Percentiles rank a stretch among this genome's conserved stretches.
Evolutionary conservation across 2,888 invertebrate genomes (phyloP).

Genomic region (Drosophila leonis): DNA sequence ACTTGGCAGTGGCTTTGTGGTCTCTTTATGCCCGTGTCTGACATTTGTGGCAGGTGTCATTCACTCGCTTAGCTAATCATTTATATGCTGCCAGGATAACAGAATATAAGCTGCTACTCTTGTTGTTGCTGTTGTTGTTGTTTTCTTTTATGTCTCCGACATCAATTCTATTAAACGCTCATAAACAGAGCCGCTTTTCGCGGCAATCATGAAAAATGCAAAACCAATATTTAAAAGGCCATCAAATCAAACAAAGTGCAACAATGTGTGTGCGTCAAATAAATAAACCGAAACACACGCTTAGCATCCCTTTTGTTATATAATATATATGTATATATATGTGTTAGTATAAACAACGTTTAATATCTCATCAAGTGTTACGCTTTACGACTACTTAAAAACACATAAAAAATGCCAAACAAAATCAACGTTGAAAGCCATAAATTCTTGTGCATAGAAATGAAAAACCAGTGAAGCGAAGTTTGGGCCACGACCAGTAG

Average conservation of each 20-base stretch:
- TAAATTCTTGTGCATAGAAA: constrained; percentile 69
- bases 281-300: constrained; percentile 6
- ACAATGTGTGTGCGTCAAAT: constrained; percentile 49
- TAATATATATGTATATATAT: background rate
- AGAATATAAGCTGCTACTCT: background rate
- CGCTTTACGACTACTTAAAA: constrained; percentile 85
- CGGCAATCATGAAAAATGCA: constrained; percentile 74
- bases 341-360: constrained; percentile 73
- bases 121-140: constrained; percentile 3
- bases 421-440: constrained; percentile 79
- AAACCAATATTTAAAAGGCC: constrained; percentile 78
- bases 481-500: constrained; percentile 17
- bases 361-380: constrained; percentile 84
- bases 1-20: constrained; percentile 51
- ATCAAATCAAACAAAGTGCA: constrained; percentile 76
- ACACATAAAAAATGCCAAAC: constrained; percentile 78
- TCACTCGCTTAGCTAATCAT: constrained; percentile 62
- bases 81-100: constrained; percentile 33
- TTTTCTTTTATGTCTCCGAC: constrained; percentile 37
- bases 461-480: constrained; percentile 51
- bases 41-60: constrained; percentile 64
- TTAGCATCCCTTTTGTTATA: constrained; percentile 16
- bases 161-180: constrained; percentile 69
- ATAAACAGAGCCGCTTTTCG: constrained; percentile 40
- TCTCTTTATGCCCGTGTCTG: constrained; percentile 61